A percentile compares a stretch with the other conserved stretches of the same genome.
These are phyloP conservation scores for Caenorhabditis sinica DNA, from an alignment of 2,888 invertebrate genomes.

Conservation along the genomic window DNA sequence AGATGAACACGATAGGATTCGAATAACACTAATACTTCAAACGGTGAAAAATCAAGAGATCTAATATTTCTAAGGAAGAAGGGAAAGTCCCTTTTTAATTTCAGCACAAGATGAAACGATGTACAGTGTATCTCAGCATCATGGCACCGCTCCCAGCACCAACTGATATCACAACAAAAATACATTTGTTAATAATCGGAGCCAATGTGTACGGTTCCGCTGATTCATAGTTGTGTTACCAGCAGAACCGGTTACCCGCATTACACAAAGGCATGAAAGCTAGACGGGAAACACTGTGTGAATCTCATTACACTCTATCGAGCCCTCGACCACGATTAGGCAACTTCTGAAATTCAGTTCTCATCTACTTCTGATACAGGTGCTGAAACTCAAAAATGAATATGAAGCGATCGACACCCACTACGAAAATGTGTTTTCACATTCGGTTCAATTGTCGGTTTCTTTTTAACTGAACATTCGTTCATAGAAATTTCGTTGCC, in stretches of 20 bases:
- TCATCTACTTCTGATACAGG: no score
- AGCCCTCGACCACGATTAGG: no score
- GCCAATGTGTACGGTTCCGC: background rate
- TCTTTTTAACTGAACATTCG: constrained; percentile 44
- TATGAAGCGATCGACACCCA: background rate
- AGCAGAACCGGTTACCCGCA: background rate
- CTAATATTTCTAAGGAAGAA: background rate
- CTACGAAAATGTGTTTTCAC: background rate
- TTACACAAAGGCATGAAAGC: background rate
- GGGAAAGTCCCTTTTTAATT: no score
- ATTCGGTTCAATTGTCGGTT: constrained; percentile 48
- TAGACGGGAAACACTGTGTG: background rate
- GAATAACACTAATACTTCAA: background rate
- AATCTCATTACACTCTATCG: no score
- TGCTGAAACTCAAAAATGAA: no score
- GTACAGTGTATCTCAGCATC: background rate
- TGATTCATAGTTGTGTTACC: background rate
- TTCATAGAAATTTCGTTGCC: constrained; percentile 26
- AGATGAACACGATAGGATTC: no score
- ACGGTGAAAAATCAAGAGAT: background rate
- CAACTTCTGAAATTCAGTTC: no score
- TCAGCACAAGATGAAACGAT: no score
- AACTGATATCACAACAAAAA: background rate
- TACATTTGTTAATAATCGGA: background rate
- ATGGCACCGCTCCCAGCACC: background rate